These are phyloP conservation scores for Tringa solitaria DNA, from an alignment of 2,113 vertebrate species.

Conservation along the genomic window DNA sequence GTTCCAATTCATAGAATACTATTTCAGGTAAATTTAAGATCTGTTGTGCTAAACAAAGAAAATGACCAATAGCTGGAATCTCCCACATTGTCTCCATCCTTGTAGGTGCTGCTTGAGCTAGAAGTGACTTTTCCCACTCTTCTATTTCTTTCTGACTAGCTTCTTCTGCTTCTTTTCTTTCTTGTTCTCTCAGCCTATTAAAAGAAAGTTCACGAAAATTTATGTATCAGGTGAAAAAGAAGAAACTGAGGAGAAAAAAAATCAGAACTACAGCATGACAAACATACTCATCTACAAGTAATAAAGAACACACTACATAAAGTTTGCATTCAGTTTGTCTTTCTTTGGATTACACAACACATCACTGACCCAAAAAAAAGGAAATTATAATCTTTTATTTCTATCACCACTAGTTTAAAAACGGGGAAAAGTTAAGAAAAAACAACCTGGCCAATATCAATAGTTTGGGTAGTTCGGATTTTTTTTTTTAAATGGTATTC, in stretches of 20 bases:
- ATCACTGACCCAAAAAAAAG: not conserved
- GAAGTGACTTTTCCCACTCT: constrained; percentile 90
- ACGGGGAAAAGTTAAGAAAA: not conserved
- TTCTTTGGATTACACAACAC: not conserved
- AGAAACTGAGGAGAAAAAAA: not conserved
- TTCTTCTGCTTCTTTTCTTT: constrained; percentile 94
- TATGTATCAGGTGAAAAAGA: not conserved
- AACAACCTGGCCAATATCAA: not conserved
- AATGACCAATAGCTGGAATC: constrained; percentile 96
- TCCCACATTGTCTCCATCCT: constrained; percentile 92
- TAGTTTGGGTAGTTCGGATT: not conserved
- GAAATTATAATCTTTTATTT: not conserved
- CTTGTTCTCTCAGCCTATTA: constrained; percentile 90
- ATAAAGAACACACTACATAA: not conserved
- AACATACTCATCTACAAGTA: not conserved
- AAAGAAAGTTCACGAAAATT: constrained; percentile 54
- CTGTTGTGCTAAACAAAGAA: constrained; percentile 94
- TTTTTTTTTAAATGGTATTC: rapidly evolving
- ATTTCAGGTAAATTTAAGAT: constrained; percentile 96
- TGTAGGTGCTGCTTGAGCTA: constrained; percentile 85
- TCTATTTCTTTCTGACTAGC: constrained; percentile 93
- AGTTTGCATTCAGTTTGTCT: not conserved
- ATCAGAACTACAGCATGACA: not conserved
- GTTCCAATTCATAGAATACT: constrained; percentile 95
- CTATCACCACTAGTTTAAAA: not conserved